Base-by-base conservation (phyloP, 2,888 invertebrate genomes). In the Ommatoiulus sabulosus region DNA sequence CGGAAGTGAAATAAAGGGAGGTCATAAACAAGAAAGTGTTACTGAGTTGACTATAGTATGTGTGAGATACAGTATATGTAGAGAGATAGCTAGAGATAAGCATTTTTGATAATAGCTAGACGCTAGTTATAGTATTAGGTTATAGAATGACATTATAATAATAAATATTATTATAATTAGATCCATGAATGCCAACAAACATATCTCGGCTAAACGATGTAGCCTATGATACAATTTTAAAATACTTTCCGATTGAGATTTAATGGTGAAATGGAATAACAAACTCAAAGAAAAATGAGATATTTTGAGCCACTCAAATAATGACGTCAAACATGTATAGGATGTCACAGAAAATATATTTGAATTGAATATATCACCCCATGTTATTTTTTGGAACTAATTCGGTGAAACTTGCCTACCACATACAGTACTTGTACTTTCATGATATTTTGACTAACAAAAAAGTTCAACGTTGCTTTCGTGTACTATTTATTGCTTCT, bases 81-180 rank as follows among this genome's bases (percentile, higher is more conserved):
- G 80, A 80, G 80, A 80, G 80, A 80, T 80, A 80, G 80, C 35
- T 80, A 80, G 80, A 80, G 80, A 80, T 80, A 80, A 80, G 80
- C 80, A 24, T 80, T 80, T 80, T 35, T 43, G 35, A 80, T 80
- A 80, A 80, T 80, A 35, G 80, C 80, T 80, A 80, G 35, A 43
- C 4, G 15, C 80, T 80, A 80, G 35, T 80, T 80, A 35, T 80
- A 80, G 80, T 80, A 80, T 80, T 43, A 80, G 80, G 80, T 35
- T 80, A 80, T 12, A 80, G 80, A 80, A 80, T 80, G 80, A 80
- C 35, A 15, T 80, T 80, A 80, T 80, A 80, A 80, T 80, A 80
- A 80, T 80, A 43, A 80, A 80, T 80, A 80, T 80, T 80, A 80
- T 80, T 80, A 80, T 80, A 80, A 80, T 24, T 80, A 80, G 80